Base-by-base conservation (phyloP, 2,113 vertebrate genomes). In the Onychostruthus taczanowskii region DNA sequence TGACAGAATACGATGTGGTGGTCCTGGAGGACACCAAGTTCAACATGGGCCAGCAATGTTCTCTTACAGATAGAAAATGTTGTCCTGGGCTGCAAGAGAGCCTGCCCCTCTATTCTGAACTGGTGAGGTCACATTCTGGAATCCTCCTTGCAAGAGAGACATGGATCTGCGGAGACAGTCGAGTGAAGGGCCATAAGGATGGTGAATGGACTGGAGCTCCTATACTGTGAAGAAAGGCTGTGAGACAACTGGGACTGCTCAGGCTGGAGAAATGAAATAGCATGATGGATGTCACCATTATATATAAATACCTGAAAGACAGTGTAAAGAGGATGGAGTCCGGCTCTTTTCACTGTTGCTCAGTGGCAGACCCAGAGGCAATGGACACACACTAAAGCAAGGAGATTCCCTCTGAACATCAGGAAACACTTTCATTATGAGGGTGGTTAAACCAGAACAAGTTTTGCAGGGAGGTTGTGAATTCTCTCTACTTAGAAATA, bases 1-100 rank as follows among this genome's bases (percentile, higher is more conserved):
- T 52, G 11, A 33, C 28, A 39, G 58, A 50, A 39, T 11, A 26
- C 0, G 2, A n/a, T 0, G 0, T 43, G 13, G 30, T 21, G 5
- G 14, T 77, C 22, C 49, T 58, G 19, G 6, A 50, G 19, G 23
- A 39, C 37, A 39, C 4, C 3, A 78, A 26, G 30, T 19, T 46
- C 46, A 46, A 35, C 17, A 31, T 11, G 28, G 61, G 11, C 9
- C 28, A 73, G 35, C 11, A 50, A 7, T 23, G 50, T 28, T 35
- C 10, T 37, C 43, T 23, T 43, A 43, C 9, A 52, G 28, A 31
- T 3, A 28, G 44, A 17, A 33, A 46, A 22, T 31, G 19, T 13
- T 58, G 33, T 11, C 37, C 37, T 58, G 24, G 58, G 20, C 13
- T 58, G 20, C 28, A 64, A 35, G 28, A n/a, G 28, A 39, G 4